Evolutionary conservation across 1,140 invertebrate species (phyloP).

Genomic region (Monochamus saltuarius): DNA sequence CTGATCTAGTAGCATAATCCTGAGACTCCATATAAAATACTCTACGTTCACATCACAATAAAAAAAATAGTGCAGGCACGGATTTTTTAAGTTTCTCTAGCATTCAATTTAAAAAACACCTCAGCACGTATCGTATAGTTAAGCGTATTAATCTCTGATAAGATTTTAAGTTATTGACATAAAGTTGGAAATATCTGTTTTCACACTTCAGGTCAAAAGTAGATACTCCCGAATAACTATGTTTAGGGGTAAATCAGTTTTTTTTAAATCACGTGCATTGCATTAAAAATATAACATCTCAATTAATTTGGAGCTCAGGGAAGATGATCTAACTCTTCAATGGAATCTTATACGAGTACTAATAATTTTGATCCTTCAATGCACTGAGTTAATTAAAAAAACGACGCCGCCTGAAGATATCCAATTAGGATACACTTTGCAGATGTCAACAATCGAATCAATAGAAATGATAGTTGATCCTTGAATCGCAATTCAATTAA

Average conservation of each 20-base stretch:
- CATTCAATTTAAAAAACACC: too few relatives aligned
- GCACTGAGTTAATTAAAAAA: conserved; percentile 19
- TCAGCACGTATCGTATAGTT: too few relatives aligned
- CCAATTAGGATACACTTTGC: conserved; percentile 19
- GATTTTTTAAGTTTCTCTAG: too few relatives aligned
- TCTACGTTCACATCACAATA: conserved; percentile 8
- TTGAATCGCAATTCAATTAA: conserved; percentile 14
- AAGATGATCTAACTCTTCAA: too few relatives aligned
- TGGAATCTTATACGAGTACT: not conserved
- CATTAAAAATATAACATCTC: too few relatives aligned
- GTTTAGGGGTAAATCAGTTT: too few relatives aligned
- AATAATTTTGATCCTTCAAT: conserved; percentile 10
- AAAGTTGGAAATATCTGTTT: too few relatives aligned
- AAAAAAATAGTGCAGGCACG: too few relatives aligned
- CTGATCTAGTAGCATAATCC: conserved; percentile 48
- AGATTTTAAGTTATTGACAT: conserved; percentile 16
- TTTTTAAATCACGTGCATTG: too few relatives aligned
- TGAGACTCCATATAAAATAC: conserved; percentile 37
- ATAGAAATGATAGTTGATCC: not conserved
- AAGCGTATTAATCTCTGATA: conserved; percentile 15
- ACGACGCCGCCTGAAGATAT: conserved; percentile 17
- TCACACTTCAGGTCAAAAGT: too few relatives aligned
- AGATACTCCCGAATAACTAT: too few relatives aligned
- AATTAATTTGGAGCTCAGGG: too few relatives aligned
- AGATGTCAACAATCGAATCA: conserved; percentile 5